phyloP scores from a whole-genome alignment of 2,113 vertebrate genomes.

The Triplophysa tibetana region DNA sequence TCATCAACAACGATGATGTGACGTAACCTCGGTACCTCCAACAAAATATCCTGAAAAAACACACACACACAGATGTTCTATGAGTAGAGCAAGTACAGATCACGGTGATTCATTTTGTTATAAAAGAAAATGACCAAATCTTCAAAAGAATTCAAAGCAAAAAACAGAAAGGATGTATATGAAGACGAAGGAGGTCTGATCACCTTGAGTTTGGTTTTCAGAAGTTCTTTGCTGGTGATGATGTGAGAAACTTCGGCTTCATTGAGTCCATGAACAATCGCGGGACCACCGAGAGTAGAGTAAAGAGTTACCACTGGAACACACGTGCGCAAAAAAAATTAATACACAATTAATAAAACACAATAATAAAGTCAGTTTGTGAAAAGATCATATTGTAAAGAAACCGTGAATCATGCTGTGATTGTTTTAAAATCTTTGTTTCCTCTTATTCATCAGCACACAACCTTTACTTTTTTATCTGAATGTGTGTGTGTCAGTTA shows the following conservation, averaged over 20 bases:
- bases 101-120: constrained; percentile 11
- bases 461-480: no score
- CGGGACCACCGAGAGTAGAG: constrained; percentile 89
- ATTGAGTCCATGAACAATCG: constrained; percentile 88
- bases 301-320: constrained; percentile 91
- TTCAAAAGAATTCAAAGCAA: no score
- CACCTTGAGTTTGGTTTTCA: constrained; percentile 92
- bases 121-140: no score
- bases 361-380: no score
- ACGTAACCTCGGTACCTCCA: constrained; percentile 80
- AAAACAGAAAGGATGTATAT: no score
- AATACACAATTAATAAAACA: no score
- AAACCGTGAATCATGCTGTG: no score
- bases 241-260: constrained; percentile 92
- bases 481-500: no score
- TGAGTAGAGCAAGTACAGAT: no score
- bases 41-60: constrained; percentile 79
- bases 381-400: no score
- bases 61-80: not conserved
- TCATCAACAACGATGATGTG: constrained; percentile 89
- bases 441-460: no score
- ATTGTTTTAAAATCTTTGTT: no score
- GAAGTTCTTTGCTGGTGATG: constrained; percentile 90
- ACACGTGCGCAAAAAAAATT: constrained; percentile 27
- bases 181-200: constrained; percentile 8